Conservation (phyloP, 2,797 vertebrate species). For the Darevskia nairensis region DNA sequence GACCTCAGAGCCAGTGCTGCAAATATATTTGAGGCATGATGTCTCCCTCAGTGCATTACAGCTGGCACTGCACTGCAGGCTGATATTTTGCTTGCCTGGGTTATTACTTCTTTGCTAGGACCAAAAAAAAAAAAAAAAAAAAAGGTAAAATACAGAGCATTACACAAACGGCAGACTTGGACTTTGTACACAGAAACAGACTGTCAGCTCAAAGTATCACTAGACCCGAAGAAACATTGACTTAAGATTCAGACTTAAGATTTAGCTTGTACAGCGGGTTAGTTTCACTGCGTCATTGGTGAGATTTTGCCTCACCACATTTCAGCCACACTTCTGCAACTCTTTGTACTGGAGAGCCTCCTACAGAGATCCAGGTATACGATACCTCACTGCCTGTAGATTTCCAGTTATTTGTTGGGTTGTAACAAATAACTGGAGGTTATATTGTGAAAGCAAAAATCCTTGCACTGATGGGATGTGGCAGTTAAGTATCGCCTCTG, state of each 20-base stretch:
- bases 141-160: background rate
- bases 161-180: background rate
- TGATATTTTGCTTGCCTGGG: background rate
- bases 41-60: background rate
- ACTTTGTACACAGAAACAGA: background rate
- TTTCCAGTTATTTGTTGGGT: no score
- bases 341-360: background rate
- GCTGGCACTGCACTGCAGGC: background rate
- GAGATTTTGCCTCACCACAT: background rate
- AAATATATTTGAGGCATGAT: background rate
- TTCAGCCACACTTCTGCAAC: background rate
- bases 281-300: background rate
- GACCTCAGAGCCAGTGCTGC: background rate
- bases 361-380: background rate
- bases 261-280: background rate
- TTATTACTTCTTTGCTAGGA: background rate
- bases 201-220: background rate
- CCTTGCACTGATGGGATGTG: no score
- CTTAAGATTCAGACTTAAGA: background rate
- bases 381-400: background rate
- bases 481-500: background rate
- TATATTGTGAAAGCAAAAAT: no score
- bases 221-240: background rate
- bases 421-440: no score
- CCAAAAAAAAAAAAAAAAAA: no score